Evolutionary conservation across 2,888 invertebrate genomes (phyloP).

Genomic region (Rosalia funebris): DNA sequence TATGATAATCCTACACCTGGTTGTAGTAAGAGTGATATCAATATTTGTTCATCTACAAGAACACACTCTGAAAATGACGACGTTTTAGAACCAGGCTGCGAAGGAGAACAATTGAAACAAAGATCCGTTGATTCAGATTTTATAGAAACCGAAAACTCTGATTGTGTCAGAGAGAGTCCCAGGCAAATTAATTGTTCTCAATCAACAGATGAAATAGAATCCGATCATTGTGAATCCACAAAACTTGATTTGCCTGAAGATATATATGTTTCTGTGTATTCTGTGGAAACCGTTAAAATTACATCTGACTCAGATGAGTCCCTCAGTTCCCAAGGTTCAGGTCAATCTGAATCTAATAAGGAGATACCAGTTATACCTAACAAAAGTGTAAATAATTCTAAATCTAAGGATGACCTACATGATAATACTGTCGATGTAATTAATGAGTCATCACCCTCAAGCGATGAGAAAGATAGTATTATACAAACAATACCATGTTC

Average conservation of each 20-base stretch:
- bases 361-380: no score
- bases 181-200: background rate
- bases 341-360: background rate
- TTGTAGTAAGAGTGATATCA: background rate
- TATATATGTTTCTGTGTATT: constrained; percentile 15
- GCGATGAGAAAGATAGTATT: no score
- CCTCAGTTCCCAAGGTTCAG: background rate
- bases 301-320: constrained; percentile 6
- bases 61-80: background rate
- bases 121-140: background rate
- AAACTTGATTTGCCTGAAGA: background rate
- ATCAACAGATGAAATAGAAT: background rate
- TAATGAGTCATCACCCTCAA: no score
- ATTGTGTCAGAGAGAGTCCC: background rate
- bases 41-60: background rate
- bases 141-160: background rate
- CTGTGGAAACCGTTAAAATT: constrained; percentile 18
- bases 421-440: no score
- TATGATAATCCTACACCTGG: background rate
- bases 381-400: no score
- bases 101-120: no score
- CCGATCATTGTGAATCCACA: background rate
- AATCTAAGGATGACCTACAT: no score
- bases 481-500: background rate
- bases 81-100: background rate